Percentiles rank a stretch among this genome's conserved stretches.
Conservation (phyloP, 2,797 vertebrate genomes). For the Harpagifer antarcticus region DNA sequence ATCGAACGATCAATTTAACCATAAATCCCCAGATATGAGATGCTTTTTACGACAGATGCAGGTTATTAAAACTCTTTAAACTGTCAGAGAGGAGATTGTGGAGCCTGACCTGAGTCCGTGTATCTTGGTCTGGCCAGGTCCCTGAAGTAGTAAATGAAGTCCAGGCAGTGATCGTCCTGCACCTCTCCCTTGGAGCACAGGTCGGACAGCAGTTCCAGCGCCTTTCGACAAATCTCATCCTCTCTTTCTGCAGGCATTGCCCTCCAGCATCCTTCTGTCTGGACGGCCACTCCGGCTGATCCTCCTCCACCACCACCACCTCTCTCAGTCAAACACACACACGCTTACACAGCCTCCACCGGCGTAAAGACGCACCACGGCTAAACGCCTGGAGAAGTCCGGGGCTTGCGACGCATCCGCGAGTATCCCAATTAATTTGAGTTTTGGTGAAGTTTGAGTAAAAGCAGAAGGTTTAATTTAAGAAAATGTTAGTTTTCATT, state of each 20-base stretch:
- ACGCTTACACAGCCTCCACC: background rate
- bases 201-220: slow-evolving; percentile 94
- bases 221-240: slow-evolving; percentile 98
- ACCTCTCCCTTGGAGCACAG: slow-evolving; percentile 95
- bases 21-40: background rate
- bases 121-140: slow-evolving; percentile 93
- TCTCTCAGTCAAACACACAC: slow-evolving; percentile 4
- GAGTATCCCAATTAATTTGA: background rate
- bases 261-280: slow-evolving; percentile 96
- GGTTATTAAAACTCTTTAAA: slow-evolving; percentile 3
- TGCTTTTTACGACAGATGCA: background rate
- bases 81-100: background rate
- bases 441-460: background rate
- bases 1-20: background rate
- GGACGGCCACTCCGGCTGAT: slow-evolving; percentile 77
- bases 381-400: slow-evolving; percentile 52
- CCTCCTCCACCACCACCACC: slow-evolving; percentile 36
- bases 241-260: slow-evolving; percentile 98
- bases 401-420: slow-evolving; percentile 36
- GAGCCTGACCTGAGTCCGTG: slow-evolving; percentile 89
- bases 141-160: slow-evolving; percentile 96
- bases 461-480: background rate
- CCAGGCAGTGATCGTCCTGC: slow-evolving; percentile 94
- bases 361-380: slow-evolving; percentile 49
- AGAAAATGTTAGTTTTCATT: slow-evolving; percentile 33